Conservation (phyloP, 2,888 invertebrate genomes). For the Gryllus longicercus region DNA sequence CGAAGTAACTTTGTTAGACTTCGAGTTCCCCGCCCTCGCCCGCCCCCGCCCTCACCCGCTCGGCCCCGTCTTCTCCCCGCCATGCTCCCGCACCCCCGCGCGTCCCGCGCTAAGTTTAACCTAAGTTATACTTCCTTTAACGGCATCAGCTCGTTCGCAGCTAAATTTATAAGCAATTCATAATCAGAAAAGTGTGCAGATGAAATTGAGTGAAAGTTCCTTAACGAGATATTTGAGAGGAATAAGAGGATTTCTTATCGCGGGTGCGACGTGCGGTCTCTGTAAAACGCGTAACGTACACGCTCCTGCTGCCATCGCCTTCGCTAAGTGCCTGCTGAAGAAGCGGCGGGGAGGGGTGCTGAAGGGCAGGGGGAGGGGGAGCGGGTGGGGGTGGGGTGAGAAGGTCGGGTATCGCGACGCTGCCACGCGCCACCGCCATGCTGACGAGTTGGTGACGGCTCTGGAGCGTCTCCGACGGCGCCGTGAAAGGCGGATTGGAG, state of each 20-base stretch:
- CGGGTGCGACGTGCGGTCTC: not conserved
- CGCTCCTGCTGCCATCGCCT: not conserved
- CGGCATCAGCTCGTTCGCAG: conserved; percentile 42
- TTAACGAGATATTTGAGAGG: conserved; percentile 35
- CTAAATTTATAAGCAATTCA: conserved; percentile 50
- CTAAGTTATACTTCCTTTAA: conserved; percentile 34
- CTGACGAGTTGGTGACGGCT: not conserved
- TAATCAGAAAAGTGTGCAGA: conserved; percentile 47
- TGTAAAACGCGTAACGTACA: conserved; percentile 7
- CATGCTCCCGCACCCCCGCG: conserved; percentile 26
- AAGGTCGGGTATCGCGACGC: not conserved
- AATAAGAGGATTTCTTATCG: conserved; percentile 34
- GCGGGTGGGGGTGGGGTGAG: not conserved
- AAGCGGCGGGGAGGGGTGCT: not conserved
- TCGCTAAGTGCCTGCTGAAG: too few species aligned
- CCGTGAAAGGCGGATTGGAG: too few species aligned
- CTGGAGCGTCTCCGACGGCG: not conserved
- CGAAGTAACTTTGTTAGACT: conserved; percentile 36
- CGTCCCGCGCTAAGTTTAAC: conserved; percentile 30
- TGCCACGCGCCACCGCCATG: not conserved
- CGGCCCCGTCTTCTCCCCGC: conserved; percentile 22
- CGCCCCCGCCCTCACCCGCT: conserved; percentile 25
- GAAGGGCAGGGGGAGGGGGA: conserved; percentile 25
- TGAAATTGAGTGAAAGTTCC: conserved; percentile 47
- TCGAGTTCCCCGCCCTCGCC: conserved; percentile 28